Conservation (phyloP, 2,888 invertebrate genomes). For the Microdon myrmicae region DNA sequence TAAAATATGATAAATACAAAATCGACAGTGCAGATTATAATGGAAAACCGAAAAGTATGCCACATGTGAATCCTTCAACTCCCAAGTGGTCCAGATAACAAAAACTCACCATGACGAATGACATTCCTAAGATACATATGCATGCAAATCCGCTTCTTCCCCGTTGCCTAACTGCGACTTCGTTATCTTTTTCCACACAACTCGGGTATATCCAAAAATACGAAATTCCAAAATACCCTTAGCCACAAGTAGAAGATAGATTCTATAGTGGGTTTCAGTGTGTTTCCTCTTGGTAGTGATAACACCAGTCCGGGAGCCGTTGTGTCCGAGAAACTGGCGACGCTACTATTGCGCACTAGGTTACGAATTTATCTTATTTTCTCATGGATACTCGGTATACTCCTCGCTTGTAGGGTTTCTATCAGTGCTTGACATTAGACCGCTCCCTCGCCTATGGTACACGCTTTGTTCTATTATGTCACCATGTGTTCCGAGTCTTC, state of each 20-base stretch:
- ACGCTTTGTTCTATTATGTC: conserved; percentile 45
- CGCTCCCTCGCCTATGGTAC: conserved; percentile 23
- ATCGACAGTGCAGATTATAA: conserved; percentile 9
- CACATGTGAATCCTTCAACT: conserved; percentile 20
- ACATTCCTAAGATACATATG: neutral
- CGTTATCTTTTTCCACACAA: conserved; percentile 28
- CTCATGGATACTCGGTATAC: conserved; percentile 40
- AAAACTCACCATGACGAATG: conserved; percentile 6
- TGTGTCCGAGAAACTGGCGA: conserved; percentile 9
- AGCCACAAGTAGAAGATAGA: conserved; percentile 39
- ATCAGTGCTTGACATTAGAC: conserved; percentile 32
- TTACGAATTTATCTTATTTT: conserved; percentile 47
- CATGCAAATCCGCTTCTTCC: conserved; percentile 2
- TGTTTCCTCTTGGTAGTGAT: conserved; percentile 50
- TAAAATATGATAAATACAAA: too few species aligned
- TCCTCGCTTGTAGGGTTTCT: conserved; percentile 11
- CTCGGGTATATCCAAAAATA: conserved; percentile 36
- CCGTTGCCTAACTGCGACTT: neutral
- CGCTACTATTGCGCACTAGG: conserved; percentile 38
- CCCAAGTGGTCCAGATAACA: neutral
- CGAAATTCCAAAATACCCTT: conserved; percentile 27
- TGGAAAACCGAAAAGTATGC: conserved; percentile 1
- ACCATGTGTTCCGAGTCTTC: conserved; percentile 43
- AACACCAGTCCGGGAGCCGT: conserved; percentile 16
- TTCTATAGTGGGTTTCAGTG: conserved; percentile 17